A percentile compares a stretch with the other conserved stretches of the same genome.
phyloP scores from a whole-genome alignment of 2,797 vertebrate species.

The Oceanodroma leucorhoa region DNA sequence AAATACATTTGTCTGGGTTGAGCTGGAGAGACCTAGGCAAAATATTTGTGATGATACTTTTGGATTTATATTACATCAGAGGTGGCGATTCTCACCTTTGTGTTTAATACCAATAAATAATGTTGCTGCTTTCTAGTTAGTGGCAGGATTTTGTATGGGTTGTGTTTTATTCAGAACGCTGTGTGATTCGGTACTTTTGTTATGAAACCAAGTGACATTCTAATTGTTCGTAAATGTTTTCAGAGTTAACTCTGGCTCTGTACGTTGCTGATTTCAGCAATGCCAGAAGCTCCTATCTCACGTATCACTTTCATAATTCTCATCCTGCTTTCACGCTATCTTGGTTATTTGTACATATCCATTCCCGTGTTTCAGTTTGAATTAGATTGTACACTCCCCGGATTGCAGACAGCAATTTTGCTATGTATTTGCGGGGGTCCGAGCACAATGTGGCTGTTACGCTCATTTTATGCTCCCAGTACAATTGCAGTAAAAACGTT shows the following conservation, averaged over 20 bases:
- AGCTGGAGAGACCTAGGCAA: neutral
- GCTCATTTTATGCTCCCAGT: neutral
- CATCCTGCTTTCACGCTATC: rapidly evolving
- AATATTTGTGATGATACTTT: neutral
- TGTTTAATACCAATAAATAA: neutral
- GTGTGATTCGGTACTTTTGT: neutral
- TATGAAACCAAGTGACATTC: neutral
- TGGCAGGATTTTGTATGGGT: neutral
- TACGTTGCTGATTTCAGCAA: neutral
- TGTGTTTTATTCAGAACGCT: neutral
- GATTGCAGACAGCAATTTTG: neutral
- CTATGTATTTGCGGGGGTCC: neutral
- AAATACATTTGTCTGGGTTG: neutral
- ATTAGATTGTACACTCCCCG: neutral
- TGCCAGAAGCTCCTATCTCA: neutral
- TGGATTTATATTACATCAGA: neutral
- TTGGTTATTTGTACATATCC: neutral
- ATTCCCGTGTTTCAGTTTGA: neutral
- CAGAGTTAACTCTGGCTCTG: neutral
- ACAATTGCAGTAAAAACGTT: neutral
- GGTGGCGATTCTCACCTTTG: neutral
- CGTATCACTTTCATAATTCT: neutral
- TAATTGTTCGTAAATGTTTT: neutral
- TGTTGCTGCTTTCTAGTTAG: neutral
- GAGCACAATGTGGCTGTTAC: neutral